phyloP scores from a whole-genome alignment of 2,888 invertebrate species.

The Papilio gigon region DNA sequence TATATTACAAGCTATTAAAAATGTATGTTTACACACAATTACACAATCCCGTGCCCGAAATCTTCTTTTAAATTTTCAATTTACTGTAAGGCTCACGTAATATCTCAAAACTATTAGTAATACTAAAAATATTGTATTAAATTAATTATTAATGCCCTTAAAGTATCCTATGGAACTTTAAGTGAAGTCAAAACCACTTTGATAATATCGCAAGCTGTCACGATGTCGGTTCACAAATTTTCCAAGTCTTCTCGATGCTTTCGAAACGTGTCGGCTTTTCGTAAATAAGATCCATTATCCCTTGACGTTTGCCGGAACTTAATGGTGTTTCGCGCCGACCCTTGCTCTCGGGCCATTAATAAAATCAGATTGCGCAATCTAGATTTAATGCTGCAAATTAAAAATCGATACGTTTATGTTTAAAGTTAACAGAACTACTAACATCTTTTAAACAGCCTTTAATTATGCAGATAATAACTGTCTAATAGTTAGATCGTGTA shows the following conservation, averaged over 20 bases:
- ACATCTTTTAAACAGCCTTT: neutral
- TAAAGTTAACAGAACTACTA: neutral
- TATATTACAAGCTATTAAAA: no score
- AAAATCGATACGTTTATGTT: slow-evolving; percentile 63
- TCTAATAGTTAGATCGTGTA: neutral
- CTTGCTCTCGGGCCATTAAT: slow-evolving; percentile 68
- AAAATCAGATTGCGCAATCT: slow-evolving; percentile 68
- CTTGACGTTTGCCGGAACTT: slow-evolving; percentile 59
- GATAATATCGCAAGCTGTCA: slow-evolving; percentile 36
- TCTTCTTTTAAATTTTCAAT: no score
- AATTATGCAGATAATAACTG: neutral
- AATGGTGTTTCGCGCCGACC: slow-evolving; percentile 65
- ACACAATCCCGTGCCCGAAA: no score
- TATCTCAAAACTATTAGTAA: no score
- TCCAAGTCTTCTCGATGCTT: slow-evolving; percentile 46
- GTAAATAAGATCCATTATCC: slow-evolving; percentile 66
- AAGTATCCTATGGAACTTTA: slow-evolving; percentile 44
- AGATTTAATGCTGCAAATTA: slow-evolving; percentile 67
- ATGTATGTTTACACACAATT: no score
- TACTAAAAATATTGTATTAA: neutral
- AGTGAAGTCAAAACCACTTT: slow-evolving; percentile 40
- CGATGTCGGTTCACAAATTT: slow-evolving; percentile 38
- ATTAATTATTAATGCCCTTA: neutral
- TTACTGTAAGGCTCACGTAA: no score
- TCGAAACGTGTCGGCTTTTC: slow-evolving; percentile 56